Evolutionary conservation across 2,797 vertebrate species (phyloP), one percentile per base, ranked within the genome.

Genomic region (Protonibea diacanthus): DNA sequence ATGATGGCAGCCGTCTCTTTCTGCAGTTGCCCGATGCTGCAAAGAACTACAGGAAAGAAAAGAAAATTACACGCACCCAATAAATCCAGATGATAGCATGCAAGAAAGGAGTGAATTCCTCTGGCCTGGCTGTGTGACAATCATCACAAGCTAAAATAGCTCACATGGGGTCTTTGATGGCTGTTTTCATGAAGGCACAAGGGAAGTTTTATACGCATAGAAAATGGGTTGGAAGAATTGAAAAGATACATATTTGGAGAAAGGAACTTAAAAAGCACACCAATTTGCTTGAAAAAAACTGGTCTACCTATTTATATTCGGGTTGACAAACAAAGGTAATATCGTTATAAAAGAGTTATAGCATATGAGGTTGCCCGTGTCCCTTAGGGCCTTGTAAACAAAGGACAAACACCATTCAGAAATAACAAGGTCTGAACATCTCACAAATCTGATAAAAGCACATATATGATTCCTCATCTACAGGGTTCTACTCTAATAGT

Each of bases 11-110:
- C 5, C 8, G 42, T 27, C 70, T 81, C 64, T 58, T 38, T 81
- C 71, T 80, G 81, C 21, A 4, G 57, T 56, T 79, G 47, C 63
- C 70, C 52, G 56, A 83, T 57, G 68, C 52, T 10, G 45, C 65
- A 33, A 71, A 79, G 58, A 71, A 67, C 74, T 45, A 63, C 55
- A 38, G 80, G 76, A 38, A 38, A 38, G 77, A 78, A 56, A 78
- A 68, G 51, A 25, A 77, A 76, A 81, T 69, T n/a, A 79, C 45
- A 75, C 21, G n/a, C 23, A 60, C 64, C 40, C 20, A 23, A 73
- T 74, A 79, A 81, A 82, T 82, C 78, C 63, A 74, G 79, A 86
- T 78, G 84, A 79, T 81, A 79, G 85, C 71, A 29, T 38, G 76
- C 48, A 29, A 58, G 56, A 75, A 47, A 71, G 80, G 51, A 82